Conservation (phyloP, 2,888 invertebrate genomes). For the Perizoma affinitatum region DNA sequence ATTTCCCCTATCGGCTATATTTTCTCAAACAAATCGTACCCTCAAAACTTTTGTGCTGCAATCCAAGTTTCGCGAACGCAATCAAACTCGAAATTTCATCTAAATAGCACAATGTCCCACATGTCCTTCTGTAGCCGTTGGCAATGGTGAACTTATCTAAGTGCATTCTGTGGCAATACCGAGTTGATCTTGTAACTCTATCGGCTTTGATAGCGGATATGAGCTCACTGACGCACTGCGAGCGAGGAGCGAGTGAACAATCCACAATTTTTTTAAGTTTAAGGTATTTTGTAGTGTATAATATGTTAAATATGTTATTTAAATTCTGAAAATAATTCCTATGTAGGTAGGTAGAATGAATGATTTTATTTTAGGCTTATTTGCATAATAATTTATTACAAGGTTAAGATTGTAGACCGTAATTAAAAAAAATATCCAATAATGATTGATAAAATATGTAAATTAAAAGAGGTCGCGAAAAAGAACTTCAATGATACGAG, state of each 20-base stretch:
- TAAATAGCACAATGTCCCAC: constrained; percentile 23
- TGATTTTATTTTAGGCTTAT: too few relatives aligned
- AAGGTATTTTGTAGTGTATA: too few relatives aligned
- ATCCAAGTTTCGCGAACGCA: constrained; percentile 16
- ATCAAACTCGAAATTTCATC: constrained; percentile 21
- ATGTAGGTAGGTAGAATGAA: too few relatives aligned
- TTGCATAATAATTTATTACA: too few relatives aligned
- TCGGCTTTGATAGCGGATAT: constrained; percentile 34
- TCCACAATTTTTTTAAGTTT: too few relatives aligned
- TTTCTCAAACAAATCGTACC: constrained; percentile 7
- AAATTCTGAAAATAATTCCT: too few relatives aligned
- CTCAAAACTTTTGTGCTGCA: constrained; percentile 5
- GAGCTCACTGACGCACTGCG: constrained; percentile 13
- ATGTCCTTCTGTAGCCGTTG: constrained; percentile 13
- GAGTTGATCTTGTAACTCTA: constrained; percentile 31
- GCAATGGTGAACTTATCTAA: constrained; percentile 31
- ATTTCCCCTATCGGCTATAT: constrained; percentile 6
- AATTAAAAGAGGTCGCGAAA: too few relatives aligned
- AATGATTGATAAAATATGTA: too few relatives aligned
- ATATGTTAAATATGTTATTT: too few relatives aligned
- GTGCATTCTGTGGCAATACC: constrained; percentile 35
- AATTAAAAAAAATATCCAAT: too few relatives aligned
- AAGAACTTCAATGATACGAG: too few relatives aligned
- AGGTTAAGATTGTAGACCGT: too few relatives aligned
- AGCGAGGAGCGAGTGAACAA: constrained; percentile 9